A percentile compares a stretch with the other conserved stretches of the same genome.
phyloP scores from a whole-genome alignment of 2,888 invertebrate species.

The Drosophila emarginata region DNA sequence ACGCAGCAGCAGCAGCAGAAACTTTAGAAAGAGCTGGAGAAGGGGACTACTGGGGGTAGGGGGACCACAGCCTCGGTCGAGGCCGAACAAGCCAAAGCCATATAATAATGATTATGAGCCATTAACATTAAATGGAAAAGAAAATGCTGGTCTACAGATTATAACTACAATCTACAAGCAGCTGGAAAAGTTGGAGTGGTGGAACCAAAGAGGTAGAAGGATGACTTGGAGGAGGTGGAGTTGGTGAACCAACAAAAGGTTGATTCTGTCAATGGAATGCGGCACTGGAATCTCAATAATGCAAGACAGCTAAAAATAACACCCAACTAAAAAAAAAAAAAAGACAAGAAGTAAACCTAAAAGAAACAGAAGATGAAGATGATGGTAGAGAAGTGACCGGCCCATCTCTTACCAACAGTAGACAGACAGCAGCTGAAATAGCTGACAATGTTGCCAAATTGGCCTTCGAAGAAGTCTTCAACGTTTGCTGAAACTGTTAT shows the following conservation, averaged over 20 bases:
- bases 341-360: background rate
- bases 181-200: conserved; percentile 21
- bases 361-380: background rate
- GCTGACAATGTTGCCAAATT: conserved; percentile 73
- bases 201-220: background rate
- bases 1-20: conserved; percentile 63
- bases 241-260: conserved; percentile 22
- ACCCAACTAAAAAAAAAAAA: conserved; percentile 43
- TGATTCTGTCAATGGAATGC: conserved; percentile 54
- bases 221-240: conserved; percentile 5
- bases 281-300: conserved; percentile 67
- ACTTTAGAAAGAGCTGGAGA: conserved; percentile 28
- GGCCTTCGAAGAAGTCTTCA: conserved; percentile 32
- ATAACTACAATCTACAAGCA: conserved; percentile 55
- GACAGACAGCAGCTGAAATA: conserved; percentile 33
- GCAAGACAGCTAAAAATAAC: conserved; percentile 74
- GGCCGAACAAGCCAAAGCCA: conserved; percentile 72
- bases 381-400: conserved; percentile 4
- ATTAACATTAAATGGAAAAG: conserved; percentile 79
- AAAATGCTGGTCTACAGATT: conserved; percentile 77
- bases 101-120: conserved; percentile 79
- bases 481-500: conserved; percentile 51
- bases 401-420: conserved; percentile 18
- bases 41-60: conserved; percentile 16
- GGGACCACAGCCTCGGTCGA: conserved; percentile 61